Evolutionary conservation across 2,113 vertebrate genomes (phyloP).

Genomic region (Apistogramma diplotaenia): DNA sequence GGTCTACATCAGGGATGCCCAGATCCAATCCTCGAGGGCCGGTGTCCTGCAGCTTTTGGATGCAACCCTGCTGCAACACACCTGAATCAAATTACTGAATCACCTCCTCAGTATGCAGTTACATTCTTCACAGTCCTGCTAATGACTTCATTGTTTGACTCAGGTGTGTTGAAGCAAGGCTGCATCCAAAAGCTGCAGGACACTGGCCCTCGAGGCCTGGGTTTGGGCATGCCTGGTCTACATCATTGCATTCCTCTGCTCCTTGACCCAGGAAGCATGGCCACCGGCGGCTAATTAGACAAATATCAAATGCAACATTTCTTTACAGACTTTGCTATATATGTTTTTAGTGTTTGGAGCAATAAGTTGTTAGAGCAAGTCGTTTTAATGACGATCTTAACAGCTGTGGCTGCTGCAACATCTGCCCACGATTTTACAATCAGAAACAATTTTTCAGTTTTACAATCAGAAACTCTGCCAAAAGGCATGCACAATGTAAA

Average conservation of each 20-base stretch:
- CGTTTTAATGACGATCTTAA: not conserved
- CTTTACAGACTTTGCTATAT: not conserved
- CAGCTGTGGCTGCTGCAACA: not conserved
- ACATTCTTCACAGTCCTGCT: too few species aligned
- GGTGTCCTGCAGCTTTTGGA: too few species aligned
- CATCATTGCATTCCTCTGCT: slow-evolving; percentile 10
- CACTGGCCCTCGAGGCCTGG: too few species aligned
- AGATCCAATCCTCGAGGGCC: too few species aligned
- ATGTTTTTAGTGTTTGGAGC: not conserved
- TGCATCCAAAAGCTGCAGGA: too few species aligned
- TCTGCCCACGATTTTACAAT: slow-evolving; percentile 2
- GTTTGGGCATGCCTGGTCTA: too few species aligned
- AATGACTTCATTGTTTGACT: too few species aligned
- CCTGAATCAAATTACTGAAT: too few species aligned
- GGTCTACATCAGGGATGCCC: slow-evolving; percentile 49
- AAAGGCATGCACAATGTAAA: not conserved
- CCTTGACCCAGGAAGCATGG: slow-evolving; percentile 9
- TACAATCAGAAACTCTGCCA: not conserved
- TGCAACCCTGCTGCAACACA: too few species aligned
- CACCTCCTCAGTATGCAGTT: too few species aligned
- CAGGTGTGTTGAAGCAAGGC: too few species aligned
- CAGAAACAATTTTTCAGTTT: too few species aligned
- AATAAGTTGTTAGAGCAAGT: not conserved
- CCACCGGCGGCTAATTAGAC: not conserved
- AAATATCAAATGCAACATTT: not conserved